Conservation (phyloP, 2,113 vertebrate species). For the Apteryx mantelli region DNA sequence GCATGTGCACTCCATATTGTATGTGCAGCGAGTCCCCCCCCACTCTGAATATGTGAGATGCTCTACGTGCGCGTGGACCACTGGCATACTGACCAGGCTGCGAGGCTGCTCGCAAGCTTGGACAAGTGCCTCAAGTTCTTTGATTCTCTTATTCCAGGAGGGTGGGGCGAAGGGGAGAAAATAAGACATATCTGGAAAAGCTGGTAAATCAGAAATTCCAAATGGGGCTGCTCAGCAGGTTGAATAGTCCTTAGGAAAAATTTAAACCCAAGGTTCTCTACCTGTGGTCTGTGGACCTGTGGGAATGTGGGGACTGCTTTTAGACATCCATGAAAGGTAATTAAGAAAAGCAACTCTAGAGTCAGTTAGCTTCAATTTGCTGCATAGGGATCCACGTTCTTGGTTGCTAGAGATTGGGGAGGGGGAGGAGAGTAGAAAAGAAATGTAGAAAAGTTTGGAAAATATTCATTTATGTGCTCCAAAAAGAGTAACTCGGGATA, state of each 20-base stretch:
- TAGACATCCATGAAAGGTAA: not conserved
- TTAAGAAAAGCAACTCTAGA: not conserved
- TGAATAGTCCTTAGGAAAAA: not conserved
- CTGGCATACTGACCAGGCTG: not conserved
- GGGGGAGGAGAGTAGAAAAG: not conserved
- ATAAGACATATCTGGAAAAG: not conserved
- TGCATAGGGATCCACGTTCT: not conserved
- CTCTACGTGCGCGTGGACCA: not conserved
- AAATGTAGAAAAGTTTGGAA: not conserved
- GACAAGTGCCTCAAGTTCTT: not conserved
- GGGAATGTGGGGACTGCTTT: not conserved
- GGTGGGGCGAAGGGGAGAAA: not conserved
- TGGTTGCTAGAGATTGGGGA: not conserved
- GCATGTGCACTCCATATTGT: constrained; percentile 38
- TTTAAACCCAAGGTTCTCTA: not conserved
- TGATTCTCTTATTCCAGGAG: not conserved
- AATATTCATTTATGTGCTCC: rapidly evolving
- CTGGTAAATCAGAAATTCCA: not conserved
- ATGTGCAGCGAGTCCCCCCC: not conserved
- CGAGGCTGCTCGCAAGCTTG: constrained; percentile 35
- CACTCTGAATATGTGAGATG: not conserved
- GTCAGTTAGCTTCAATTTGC: not conserved
- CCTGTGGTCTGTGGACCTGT: not conserved
- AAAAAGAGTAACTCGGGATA: not conserved
- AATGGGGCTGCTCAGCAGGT: not conserved